These are phyloP conservation scores for Diorhabda elongata DNA, from an alignment of 1,140 invertebrate species.

Conservation along the genomic window DNA sequence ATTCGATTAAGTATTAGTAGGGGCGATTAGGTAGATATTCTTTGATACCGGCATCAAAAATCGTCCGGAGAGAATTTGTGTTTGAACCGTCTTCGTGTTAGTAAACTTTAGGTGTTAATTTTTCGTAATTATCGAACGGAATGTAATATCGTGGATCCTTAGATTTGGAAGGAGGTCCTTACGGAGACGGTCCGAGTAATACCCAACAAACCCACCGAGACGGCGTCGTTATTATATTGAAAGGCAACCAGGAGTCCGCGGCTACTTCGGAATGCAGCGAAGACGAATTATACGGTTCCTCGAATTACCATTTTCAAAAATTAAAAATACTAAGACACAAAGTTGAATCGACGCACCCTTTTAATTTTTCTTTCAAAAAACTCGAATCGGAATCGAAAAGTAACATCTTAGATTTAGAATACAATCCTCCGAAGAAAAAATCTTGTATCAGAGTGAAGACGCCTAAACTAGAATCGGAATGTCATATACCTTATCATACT, in stretches of 20 bases:
- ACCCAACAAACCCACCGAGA: background rate
- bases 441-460: constrained; percentile 6
- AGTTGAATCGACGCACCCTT: constrained; percentile 10
- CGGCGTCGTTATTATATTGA: background rate
- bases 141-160: background rate
- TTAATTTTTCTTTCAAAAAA: constrained; percentile 3
- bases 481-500: constrained; percentile 14
- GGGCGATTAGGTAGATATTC: no score
- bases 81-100: background rate
- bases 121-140: background rate
- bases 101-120: background rate
- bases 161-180: constrained; percentile 11
- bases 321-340: background rate
- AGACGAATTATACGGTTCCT: background rate
- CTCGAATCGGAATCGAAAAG: constrained; percentile 5
- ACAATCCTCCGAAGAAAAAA: constrained; percentile 14
- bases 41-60: no score
- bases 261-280: background rate
- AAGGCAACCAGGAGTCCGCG: background rate
- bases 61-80: background rate
- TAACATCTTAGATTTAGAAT: constrained; percentile 7
- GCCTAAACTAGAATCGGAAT: constrained; percentile 7
- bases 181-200: constrained; percentile 5
- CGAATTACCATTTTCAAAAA: background rate
- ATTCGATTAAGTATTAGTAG: no score